These are phyloP conservation scores for Lissonota sp. DNA, from an alignment of 2,888 invertebrate genomes.

Conservation along the genomic window DNA sequence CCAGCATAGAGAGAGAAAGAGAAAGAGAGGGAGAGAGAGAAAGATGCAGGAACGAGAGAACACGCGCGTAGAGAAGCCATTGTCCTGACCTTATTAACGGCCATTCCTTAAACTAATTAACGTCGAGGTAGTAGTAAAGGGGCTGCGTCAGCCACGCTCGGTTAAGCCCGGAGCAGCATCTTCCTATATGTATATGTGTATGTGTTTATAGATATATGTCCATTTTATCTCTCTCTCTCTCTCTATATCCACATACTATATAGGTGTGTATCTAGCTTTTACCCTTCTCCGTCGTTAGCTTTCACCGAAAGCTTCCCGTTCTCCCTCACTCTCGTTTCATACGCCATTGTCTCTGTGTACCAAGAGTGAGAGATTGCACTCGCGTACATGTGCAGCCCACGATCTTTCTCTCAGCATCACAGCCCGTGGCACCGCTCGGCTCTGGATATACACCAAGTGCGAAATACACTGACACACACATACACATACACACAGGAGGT, in stretches of 20 bases:
- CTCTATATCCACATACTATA: not conserved
- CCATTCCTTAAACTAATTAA: slow-evolving; percentile 70
- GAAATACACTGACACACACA: too few relatives aligned
- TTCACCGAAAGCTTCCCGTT: slow-evolving; percentile 37
- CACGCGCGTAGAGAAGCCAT: slow-evolving; percentile 60
- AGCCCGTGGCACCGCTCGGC: slow-evolving; percentile 13
- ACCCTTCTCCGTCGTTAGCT: slow-evolving; percentile 52
- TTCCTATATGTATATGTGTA: not conserved
- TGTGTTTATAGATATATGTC: not conserved
- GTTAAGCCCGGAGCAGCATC: slow-evolving; percentile 45
- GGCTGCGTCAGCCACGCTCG: slow-evolving; percentile 62
- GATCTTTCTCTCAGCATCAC: slow-evolving; percentile 48
- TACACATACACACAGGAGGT: slow-evolving; percentile 54
- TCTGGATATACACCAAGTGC: not conserved
- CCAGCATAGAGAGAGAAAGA: slow-evolving; percentile 15
- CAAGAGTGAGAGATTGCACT: not conserved
- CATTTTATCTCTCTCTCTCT: not conserved
- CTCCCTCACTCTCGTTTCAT: slow-evolving; percentile 32
- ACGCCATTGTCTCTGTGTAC: slow-evolving; percentile 32
- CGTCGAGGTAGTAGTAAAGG: slow-evolving; percentile 62
- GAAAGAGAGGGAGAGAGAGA: slow-evolving; percentile 19
- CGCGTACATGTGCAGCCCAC: slow-evolving; percentile 15
- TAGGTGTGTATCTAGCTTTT: slow-evolving; percentile 34
- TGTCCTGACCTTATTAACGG: slow-evolving; percentile 65
- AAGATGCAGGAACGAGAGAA: slow-evolving; percentile 46